These are phyloP conservation scores for Tenthredo notha DNA, from an alignment of 2,888 invertebrate species.

Conservation along the genomic window DNA sequence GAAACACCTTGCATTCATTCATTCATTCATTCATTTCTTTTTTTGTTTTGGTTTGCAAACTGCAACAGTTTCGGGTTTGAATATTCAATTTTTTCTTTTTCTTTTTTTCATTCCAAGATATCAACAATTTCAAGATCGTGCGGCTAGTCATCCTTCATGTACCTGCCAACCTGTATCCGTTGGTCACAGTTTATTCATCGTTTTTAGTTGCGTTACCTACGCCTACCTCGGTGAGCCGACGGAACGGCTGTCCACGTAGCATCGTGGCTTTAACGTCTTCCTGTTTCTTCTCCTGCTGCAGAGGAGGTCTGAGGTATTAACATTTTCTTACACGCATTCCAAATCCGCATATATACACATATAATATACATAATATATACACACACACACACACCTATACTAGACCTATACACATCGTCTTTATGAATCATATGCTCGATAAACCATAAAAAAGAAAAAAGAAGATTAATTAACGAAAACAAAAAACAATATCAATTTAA, in stretches of 20 bases:
- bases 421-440: neutral
- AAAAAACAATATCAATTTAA: neutral
- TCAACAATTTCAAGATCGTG: neutral
- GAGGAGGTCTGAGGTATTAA: slow-evolving; percentile 29
- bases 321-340: slow-evolving; percentile 59
- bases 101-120: neutral
- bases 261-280: slow-evolving; percentile 58
- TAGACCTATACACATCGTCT: neutral
- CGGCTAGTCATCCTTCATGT: neutral
- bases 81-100: neutral
- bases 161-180: slow-evolving; percentile 15
- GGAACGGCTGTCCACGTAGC: slow-evolving; percentile 53
- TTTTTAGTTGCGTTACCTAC: slow-evolving; percentile 13
- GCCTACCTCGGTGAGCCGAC: slow-evolving; percentile 19
- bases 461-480: no score
- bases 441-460: neutral
- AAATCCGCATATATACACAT: neutral
- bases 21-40: no score
- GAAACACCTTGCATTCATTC: no score
- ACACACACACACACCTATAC: neutral
- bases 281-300: slow-evolving; percentile 49
- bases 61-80: neutral
- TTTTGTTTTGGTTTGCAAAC: no score
- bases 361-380: neutral
- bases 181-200: neutral